These are phyloP conservation scores for Chiloscyllium plagiosum DNA, from an alignment of 2,113 vertebrate genomes.

Conservation along the genomic window DNA sequence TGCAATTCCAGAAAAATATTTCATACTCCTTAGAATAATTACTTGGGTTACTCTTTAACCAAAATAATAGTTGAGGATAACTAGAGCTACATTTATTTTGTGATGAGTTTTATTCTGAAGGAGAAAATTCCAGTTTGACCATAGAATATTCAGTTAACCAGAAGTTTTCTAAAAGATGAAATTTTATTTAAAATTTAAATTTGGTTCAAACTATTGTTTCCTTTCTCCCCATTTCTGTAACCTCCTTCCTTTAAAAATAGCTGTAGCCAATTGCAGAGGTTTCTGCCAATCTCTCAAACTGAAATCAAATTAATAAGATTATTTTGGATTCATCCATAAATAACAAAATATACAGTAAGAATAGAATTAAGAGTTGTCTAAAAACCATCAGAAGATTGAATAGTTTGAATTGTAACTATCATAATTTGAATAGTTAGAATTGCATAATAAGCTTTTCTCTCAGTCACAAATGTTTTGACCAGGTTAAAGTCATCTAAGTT, in stretches of 20 bases:
- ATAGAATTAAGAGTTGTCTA: neutral
- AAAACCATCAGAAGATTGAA: neutral
- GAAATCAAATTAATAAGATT: neutral
- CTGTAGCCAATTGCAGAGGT: neutral
- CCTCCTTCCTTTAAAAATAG: neutral
- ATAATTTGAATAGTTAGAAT: neutral
- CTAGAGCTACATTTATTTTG: neutral
- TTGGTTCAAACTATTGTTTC: neutral
- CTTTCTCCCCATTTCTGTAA: neutral
- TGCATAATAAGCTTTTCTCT: neutral
- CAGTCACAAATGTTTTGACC: neutral
- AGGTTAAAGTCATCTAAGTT: neutral
- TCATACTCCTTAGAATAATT: neutral
- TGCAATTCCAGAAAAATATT: neutral
- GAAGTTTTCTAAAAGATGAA: neutral
- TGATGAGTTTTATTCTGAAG: neutral
- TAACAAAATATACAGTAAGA: neutral
- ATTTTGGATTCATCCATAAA: neutral
- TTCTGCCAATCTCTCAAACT: neutral
- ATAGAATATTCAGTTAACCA: neutral
- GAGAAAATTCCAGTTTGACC: neutral
- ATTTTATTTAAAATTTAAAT: neutral
- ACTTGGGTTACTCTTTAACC: neutral
- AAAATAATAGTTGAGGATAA: neutral
- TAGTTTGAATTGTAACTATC: neutral